A percentile compares a stretch with the other conserved stretches of the same genome.
Conservation (phyloP, 2,113 vertebrate species). For the Athene noctua region DNA sequence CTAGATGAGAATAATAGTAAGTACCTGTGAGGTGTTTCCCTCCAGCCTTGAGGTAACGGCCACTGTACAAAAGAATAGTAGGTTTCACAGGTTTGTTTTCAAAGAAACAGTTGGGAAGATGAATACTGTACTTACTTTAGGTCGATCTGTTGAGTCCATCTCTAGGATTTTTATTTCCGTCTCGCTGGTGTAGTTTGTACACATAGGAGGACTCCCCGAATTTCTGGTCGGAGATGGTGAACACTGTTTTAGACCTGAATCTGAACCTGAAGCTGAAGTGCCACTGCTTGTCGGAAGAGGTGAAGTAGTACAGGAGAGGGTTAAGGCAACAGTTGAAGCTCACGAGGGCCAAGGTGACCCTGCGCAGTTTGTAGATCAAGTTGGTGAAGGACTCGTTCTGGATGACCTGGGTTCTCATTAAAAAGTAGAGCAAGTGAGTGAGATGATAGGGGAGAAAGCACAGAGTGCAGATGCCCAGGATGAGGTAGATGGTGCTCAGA, state of each 20-base stretch:
- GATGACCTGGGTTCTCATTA: constrained; percentile 55
- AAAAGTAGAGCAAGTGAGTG: constrained; percentile 74
- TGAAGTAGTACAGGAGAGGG: constrained; percentile 80
- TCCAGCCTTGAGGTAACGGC: no score
- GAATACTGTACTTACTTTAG: not conserved
- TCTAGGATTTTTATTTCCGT: fast-evolving
- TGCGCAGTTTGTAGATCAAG: constrained; percentile 61
- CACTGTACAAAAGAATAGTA: fast-evolving
- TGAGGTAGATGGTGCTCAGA: constrained; percentile 71
- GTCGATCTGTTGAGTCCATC: not conserved
- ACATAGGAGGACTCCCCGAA: fast-evolving
- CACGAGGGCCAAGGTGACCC: constrained; percentile 73
- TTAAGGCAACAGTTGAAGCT: constrained; percentile 82
- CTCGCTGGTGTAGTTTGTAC: not conserved
- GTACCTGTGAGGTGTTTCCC: no score
- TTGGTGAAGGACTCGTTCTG: not conserved
- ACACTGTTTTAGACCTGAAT: constrained; percentile 34
- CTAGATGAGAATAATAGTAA: no score
- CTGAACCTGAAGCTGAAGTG: not conserved
- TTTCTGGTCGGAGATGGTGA: constrained; percentile 32
- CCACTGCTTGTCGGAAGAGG: constrained; percentile 69
- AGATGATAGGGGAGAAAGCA: constrained; percentile 80
- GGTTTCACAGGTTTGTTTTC: not conserved
- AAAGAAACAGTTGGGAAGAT: not conserved
- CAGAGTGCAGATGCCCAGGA: constrained; percentile 78